Evolutionary conservation across 2,797 vertebrate genomes (phyloP), one percentile per base, ranked within the genome.

Genomic region (Tragelaphus eurycerus): DNA sequence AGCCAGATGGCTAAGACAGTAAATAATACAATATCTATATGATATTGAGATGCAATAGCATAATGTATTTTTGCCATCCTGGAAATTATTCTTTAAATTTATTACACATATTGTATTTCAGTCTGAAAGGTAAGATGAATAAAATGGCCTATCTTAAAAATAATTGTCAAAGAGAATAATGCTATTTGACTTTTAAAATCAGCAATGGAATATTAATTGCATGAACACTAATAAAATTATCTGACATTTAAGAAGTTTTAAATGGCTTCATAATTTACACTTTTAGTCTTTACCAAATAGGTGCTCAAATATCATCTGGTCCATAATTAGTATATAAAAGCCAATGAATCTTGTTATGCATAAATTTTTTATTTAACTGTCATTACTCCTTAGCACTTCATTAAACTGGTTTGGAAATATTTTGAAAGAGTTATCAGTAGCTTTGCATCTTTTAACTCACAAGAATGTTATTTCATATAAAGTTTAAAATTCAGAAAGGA

Each of bases 241-340:
- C 52, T 97, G 90, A 94, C 85, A 93, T 97, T 97, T 97, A 96
- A 89, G n/a, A 95, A 93, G 62, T 95, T 97, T 96, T 86, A 95
- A 96, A 94, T 79, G 52, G 67, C 71, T 86, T 97, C 52, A 79
- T 96, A 87, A 85, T 38, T 76, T 84, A 93, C 15, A 93, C 3
- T 85, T 95, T 82, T 57, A 94, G 59, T 87, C 52, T 89, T 96
- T 71, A 84, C 52, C 93, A 96, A 98, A 97, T 82, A 89, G 48
- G n/a, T 94, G 57, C 78, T 93, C 79, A 98, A 97, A 97, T 98
- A 98, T 93, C 92, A 98, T 94, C 83, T 95, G 43, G 59, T 52
- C 82, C 25, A 62, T 97, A 96, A 93, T 97, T 94, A 94, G 46
- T 98, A 82, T 31, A 85, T 89, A 93, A 95, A 87, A 97, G 54